Evolutionary conservation across 2,797 vertebrate species (phyloP).

Genomic region (Dallia pectoralis): DNA sequence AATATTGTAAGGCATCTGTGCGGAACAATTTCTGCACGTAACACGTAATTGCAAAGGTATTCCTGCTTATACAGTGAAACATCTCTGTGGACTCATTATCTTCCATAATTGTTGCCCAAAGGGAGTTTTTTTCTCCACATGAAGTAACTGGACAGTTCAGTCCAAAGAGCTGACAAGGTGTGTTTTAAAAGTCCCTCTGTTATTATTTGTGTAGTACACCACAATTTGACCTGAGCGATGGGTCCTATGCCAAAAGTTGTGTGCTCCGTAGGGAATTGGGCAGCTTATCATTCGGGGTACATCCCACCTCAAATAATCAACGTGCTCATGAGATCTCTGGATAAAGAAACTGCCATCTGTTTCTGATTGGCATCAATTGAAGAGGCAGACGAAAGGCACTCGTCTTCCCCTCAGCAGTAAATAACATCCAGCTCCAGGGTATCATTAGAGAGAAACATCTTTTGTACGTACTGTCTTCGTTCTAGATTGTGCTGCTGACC

Average conservation of each 20-base stretch:
- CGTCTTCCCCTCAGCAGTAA: not conserved
- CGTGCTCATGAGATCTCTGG: not conserved
- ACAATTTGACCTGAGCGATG: not conserved
- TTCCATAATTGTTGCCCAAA: not conserved
- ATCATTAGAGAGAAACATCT: not conserved
- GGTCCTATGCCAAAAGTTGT: not conserved
- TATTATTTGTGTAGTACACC: not conserved
- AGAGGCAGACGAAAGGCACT: not conserved
- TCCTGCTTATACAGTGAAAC: not conserved
- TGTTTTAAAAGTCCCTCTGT: not conserved
- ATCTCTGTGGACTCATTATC: not conserved
- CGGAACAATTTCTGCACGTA: not conserved
- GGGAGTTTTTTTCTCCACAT: not conserved
- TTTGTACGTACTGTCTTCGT: slow-evolving; percentile 22
- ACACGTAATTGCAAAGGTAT: not conserved
- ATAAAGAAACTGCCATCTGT: not conserved
- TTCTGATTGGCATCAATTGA: slow-evolving; percentile 2
- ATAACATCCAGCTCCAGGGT: slow-evolving; percentile 4
- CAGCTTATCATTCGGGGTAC: not conserved
- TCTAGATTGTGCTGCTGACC: slow-evolving; percentile 45
- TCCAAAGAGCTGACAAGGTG: not conserved
- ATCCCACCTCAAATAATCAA: not conserved
- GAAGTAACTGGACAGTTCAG: slow-evolving; percentile 1
- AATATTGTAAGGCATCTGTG: not conserved
- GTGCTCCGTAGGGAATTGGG: not conserved